A percentile compares a stretch with the other conserved stretches of the same genome.
These are phyloP conservation scores for Acanthopagrus latus DNA, from an alignment of 2,797 vertebrate species.

Conservation along the genomic window DNA sequence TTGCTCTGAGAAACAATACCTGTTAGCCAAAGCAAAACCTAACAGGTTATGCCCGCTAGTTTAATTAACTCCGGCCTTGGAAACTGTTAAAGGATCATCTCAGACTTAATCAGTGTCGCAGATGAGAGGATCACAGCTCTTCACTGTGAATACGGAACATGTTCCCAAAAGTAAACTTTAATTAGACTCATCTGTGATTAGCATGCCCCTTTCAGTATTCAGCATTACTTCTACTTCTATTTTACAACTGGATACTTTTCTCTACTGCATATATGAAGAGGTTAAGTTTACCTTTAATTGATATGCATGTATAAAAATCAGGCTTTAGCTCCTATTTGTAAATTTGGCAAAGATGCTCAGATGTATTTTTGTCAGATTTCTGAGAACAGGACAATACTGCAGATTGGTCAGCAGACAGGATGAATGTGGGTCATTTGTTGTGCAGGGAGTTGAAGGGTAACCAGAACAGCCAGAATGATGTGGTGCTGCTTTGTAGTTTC, in stretches of 20 bases:
- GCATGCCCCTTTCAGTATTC: not conserved
- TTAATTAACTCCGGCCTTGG: not conserved
- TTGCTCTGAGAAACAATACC: too few relatives aligned
- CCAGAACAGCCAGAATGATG: not conserved
- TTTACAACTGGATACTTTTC: not conserved
- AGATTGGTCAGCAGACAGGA: not conserved
- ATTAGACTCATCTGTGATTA: conserved; percentile 41
- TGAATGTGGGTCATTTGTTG: not conserved
- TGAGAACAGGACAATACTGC: not conserved
- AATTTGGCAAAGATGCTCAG: not conserved
- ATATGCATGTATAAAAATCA: not conserved
- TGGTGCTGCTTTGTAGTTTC: conserved; percentile 3
- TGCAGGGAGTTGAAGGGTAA: not conserved
- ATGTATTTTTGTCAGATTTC: not conserved
- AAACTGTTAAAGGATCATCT: conserved; percentile 2
- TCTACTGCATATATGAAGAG: not conserved
- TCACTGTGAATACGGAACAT: conserved; percentile 33
- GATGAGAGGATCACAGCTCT: conserved; percentile 12
- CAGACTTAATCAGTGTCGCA: not conserved
- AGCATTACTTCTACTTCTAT: not conserved
- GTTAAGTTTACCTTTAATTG: not conserved
- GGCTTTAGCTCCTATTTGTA: not conserved
- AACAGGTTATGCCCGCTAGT: not conserved
- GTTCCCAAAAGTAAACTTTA: conserved; percentile 25
- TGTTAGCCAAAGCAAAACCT: not conserved